Conservation (phyloP, 35 echinoderm and acorn worm species). For the Apostichopus californicus region DNA sequence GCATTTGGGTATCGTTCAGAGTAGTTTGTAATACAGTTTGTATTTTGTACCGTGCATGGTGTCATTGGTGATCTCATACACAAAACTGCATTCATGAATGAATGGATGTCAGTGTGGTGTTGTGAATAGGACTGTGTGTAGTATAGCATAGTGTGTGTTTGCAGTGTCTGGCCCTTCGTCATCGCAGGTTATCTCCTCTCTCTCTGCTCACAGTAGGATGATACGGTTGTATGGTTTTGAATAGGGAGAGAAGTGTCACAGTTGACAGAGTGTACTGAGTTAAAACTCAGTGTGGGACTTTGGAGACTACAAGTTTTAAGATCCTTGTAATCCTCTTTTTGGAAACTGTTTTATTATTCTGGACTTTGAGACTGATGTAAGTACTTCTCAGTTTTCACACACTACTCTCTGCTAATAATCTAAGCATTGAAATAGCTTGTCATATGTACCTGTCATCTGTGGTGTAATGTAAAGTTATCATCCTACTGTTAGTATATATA, state of each 20-base stretch:
- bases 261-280: neutral
- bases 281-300: neutral
- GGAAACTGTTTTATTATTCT: neutral
- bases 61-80: constrained; percentile 38
- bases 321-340: neutral
- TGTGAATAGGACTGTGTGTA: neutral
- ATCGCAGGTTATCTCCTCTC: too few species aligned
- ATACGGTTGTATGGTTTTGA: neutral
- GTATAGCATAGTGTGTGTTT: neutral
- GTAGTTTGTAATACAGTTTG: neutral
- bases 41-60: constrained; percentile 3
- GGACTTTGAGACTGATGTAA: neutral
- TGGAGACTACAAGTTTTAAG: neutral
- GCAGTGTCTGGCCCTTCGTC: too few species aligned
- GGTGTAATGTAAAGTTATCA: too few species aligned
- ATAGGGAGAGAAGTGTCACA: neutral
- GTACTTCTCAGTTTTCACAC: neutral
- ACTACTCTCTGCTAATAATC: neutral
- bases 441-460: too few species aligned
- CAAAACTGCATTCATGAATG: constrained; percentile 18
- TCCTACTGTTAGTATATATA: too few species aligned
- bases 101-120: neutral
- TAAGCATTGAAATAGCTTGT: too few species aligned
- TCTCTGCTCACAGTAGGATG: neutral
- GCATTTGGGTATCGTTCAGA: neutral